Evolutionary conservation across 1,140 invertebrate genomes (phyloP), one percentile per base, ranked within the genome.

Genomic region (Pentalonia nigronervosa): DNA sequence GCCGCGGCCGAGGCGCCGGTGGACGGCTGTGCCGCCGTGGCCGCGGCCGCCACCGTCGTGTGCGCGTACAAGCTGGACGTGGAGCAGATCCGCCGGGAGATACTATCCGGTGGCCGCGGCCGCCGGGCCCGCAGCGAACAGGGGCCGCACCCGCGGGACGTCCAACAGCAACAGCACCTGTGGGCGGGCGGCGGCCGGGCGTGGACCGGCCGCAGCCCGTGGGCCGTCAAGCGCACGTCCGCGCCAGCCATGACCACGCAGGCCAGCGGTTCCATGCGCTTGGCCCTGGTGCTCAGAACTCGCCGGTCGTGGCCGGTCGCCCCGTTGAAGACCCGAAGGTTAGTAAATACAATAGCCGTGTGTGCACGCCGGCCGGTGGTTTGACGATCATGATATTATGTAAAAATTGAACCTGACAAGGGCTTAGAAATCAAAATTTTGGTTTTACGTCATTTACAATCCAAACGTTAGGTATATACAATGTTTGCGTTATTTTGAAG

Each of bases 11-110:
- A 76, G 60, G 30, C 36, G 17, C 45, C 45, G 60, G 45, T n/a
- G 36, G 90, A 56, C 60, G 45, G 90, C n/a, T 60, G 90, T 14
- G 90, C 3, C 25, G 17, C 7, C 8, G 45, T 30, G 90, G 30
- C 95, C 94, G 96, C 95, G 93, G 96, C 96, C 23, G 95, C 96
- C 93, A 94, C 95, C n/a, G 95, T 96, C 76, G 53, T 93, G 93
- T 91, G 86, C n/a, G 93, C 84, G 23, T 92, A 90, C 41, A 94
- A 94, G 87, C 93, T 94, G 88, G 94, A 94, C 91, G 94, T 94
- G 81, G 94, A 95, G 48, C 91, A 94, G 88, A 93, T 95, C 8
- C 92, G 94, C 8, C 88, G 94, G 23, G 94, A 95, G 83, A 94
- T 94, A 41, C 76, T 94, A 17, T 90, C 94, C 34, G 94, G 94